phyloP scores from a whole-genome alignment of 2,113 vertebrate genomes.

The Onychorhynchus coronatus region DNA sequence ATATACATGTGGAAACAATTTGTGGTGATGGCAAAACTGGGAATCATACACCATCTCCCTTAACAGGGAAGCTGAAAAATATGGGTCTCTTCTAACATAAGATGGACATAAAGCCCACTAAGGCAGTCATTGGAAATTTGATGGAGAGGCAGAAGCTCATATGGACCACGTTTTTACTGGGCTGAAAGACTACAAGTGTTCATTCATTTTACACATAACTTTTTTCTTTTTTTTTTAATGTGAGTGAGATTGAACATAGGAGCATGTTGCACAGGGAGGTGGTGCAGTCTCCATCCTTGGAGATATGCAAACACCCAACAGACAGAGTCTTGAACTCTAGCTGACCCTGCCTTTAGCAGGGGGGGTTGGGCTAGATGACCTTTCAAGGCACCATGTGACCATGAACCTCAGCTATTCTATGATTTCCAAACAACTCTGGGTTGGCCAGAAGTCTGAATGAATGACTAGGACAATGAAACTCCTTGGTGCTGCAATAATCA shows the following conservation, averaged over 20 bases:
- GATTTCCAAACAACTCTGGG: background rate
- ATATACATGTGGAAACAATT: background rate
- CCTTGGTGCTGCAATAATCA: slow-evolving; percentile 19
- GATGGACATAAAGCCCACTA: background rate
- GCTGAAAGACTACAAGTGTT: background rate
- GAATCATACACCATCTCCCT: background rate
- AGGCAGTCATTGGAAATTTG: background rate
- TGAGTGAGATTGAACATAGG: background rate
- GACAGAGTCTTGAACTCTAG: background rate
- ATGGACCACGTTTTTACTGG: background rate
- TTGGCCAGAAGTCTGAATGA: background rate
- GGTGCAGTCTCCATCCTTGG: background rate
- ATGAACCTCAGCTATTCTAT: background rate
- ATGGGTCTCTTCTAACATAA: background rate
- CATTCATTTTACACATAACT: background rate
- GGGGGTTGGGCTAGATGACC: background rate
- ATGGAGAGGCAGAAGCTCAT: background rate
- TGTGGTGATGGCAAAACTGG: background rate
- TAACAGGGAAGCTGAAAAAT: background rate
- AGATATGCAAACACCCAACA: background rate
- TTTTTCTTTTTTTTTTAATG: background rate
- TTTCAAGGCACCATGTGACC: background rate
- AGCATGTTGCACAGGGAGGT: background rate
- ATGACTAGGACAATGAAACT: background rate
- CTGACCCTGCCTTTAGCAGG: background rate